These are phyloP conservation scores for Carcina quercana DNA, from an alignment of 2,888 invertebrate genomes.

Conservation along the genomic window DNA sequence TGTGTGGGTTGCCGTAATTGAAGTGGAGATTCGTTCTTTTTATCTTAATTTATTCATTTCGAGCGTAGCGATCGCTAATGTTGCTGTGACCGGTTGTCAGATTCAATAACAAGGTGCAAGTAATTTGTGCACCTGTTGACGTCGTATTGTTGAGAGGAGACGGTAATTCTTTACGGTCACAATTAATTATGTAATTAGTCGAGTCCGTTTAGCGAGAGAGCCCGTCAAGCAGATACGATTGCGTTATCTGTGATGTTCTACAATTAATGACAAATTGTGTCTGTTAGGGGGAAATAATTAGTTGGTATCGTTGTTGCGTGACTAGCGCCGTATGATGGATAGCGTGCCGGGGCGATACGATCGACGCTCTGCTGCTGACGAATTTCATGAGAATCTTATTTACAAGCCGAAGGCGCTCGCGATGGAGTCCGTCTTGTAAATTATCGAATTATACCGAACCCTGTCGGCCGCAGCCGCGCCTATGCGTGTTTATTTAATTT, in stretches of 20 bases:
- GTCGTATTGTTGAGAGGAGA: conserved; percentile 15
- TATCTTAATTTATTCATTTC: conserved; percentile 71
- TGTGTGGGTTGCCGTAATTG: conserved; percentile 69
- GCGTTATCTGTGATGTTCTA: conserved; percentile 32
- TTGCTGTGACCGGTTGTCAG: conserved; percentile 68
- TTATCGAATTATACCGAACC: conserved; percentile 60
- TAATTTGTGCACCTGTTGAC: conserved; percentile 6
- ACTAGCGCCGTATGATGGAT: conserved; percentile 54
- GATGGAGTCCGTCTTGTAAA: conserved; percentile 44
- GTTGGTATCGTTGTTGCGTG: conserved; percentile 47
- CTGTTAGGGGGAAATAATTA: conserved; percentile 49
- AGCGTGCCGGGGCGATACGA: conserved; percentile 60
- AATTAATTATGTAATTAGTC: conserved; percentile 2
- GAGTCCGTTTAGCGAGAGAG: conserved; percentile 17
- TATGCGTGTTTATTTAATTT: conserved; percentile 68
- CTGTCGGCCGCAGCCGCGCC: conserved; percentile 44
- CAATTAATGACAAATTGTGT: conserved; percentile 50
- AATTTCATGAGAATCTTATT: conserved; percentile 63
- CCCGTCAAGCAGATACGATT: conserved; percentile 21
- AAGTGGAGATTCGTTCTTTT: conserved; percentile 57
- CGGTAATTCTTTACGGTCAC: conserved; percentile 2
- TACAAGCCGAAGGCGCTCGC: conserved; percentile 48
- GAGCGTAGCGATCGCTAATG: conserved; percentile 54
- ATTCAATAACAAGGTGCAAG: conserved; percentile 49
- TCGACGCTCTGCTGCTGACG: conserved; percentile 55